These are phyloP conservation scores for Hirundichthys speculiger DNA, from an alignment of 2,113 vertebrate genomes.

Conservation along the genomic window DNA sequence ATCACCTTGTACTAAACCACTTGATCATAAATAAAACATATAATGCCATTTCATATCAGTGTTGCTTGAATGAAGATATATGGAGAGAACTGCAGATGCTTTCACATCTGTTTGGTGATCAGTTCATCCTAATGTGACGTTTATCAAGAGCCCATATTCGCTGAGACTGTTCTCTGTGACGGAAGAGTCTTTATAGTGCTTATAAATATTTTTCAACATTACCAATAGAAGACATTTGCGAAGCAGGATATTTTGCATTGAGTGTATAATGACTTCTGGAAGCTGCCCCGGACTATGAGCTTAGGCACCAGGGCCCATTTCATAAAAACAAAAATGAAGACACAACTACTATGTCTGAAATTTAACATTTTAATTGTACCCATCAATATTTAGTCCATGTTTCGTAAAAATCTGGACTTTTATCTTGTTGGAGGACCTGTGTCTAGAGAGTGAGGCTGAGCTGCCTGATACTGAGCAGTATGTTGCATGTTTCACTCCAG, in stretches of 20 bases:
- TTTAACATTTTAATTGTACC: too few relatives aligned
- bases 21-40: constrained; percentile 1
- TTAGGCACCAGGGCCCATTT: too few relatives aligned
- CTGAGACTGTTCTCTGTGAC: constrained; percentile 6
- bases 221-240: constrained; percentile 30
- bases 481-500: too few relatives aligned
- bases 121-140: constrained; percentile 44
- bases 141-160: constrained; percentile 30
- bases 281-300: background rate
- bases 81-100: constrained; percentile 8
- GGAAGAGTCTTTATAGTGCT: too few relatives aligned
- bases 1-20: constrained; percentile 1
- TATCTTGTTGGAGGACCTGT: too few relatives aligned
- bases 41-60: constrained; percentile 1
- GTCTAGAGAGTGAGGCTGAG: too few relatives aligned
- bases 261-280: background rate
- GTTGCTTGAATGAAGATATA: constrained; percentile 6
- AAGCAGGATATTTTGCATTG: constrained; percentile 28
- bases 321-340: too few relatives aligned
- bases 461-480: too few relatives aligned
- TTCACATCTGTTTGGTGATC: constrained; percentile 26
- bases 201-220: constrained; percentile 44
- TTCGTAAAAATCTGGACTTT: too few relatives aligned
- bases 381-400: too few relatives aligned
- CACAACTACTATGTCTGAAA: too few relatives aligned